A percentile compares a stretch with the other conserved stretches of the same genome.
Conservation (phyloP, 1,140 invertebrate species). For the Ylistrum balloti region DNA sequence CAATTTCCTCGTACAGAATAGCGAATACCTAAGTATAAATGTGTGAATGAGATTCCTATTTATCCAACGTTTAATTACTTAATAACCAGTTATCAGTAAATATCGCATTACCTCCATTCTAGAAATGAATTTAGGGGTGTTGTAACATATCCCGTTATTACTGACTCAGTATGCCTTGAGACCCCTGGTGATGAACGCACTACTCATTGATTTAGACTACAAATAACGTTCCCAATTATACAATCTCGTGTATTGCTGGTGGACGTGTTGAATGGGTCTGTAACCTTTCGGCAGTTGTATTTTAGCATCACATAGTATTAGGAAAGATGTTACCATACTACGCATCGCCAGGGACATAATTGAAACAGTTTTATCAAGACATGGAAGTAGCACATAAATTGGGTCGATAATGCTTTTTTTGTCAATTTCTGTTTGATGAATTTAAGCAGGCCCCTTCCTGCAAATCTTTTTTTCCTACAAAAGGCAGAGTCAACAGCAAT, state of each 20-base stretch:
- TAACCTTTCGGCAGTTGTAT: too few relatives aligned
- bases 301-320: too few relatives aligned
- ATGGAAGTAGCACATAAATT: too few relatives aligned
- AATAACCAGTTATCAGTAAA: background rate
- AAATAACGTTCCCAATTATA: background rate
- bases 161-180: background rate
- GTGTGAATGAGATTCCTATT: background rate
- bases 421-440: too few relatives aligned
- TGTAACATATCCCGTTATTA: background rate
- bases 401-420: too few relatives aligned
- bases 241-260: background rate
- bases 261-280: too few relatives aligned
- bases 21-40: background rate
- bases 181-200: background rate
- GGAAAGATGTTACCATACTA: too few relatives aligned
- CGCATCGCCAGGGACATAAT: too few relatives aligned
- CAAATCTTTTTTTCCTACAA: too few relatives aligned
- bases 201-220: background rate
- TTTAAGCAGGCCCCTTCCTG: too few relatives aligned
- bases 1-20: background rate
- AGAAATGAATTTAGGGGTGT: background rate
- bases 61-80: background rate
- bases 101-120: background rate
- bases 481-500: too few relatives aligned
- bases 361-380: too few relatives aligned